phyloP scores from a whole-genome alignment of 2,888 invertebrate species.

The Cerastis rubricosa region DNA sequence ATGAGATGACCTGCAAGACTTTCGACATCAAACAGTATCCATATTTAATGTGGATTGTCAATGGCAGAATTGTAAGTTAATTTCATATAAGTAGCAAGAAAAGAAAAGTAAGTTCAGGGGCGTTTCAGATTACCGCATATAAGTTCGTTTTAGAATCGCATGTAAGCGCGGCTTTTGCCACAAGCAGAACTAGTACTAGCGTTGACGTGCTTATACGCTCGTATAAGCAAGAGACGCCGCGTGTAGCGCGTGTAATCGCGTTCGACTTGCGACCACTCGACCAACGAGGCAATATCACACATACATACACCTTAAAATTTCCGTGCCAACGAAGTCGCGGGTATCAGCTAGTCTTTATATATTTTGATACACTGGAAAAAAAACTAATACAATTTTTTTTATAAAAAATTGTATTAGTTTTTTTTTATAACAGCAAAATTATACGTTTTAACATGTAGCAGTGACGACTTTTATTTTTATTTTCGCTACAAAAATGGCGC shows the following conservation, averaged over 20 bases:
- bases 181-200: background rate
- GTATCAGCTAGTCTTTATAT: no score
- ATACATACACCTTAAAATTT: no score
- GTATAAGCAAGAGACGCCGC: background rate
- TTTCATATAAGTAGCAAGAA: background rate
- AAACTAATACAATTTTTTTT: no score
- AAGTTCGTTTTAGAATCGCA: background rate
- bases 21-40: constrained; percentile 97
- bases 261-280: no score
- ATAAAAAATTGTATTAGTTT: no score
- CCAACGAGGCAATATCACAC: no score
- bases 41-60: constrained; percentile 96
- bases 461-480: no score
- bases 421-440: no score
- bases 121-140: background rate
- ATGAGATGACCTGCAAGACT: constrained; percentile 93
- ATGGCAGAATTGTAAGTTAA: constrained; percentile 94
- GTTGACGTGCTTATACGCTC: background rate
- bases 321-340: no score
- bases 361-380: background rate
- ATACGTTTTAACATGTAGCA: no score
- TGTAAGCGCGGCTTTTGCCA: background rate
- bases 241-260: no score
- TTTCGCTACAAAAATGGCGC: no score
- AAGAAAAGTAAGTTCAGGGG: background rate